Conservation (phyloP, 2,888 invertebrate genomes). For the Drosophila nr. perissopoda region DNA sequence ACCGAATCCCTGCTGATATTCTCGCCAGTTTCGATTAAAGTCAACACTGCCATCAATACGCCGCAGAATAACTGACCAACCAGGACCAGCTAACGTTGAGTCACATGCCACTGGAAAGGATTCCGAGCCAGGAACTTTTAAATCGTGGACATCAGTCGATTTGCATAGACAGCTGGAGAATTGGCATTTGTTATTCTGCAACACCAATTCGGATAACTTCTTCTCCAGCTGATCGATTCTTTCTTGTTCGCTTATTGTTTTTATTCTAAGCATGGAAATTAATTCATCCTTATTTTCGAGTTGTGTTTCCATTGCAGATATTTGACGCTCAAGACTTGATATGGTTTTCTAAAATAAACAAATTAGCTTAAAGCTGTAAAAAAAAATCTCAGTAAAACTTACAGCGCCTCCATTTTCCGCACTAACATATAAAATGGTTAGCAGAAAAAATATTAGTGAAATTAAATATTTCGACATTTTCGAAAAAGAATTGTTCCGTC, state of each 20-base stretch:
- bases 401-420: constrained; percentile 16
- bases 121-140: constrained; percentile 28
- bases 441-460: constrained; percentile 8
- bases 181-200: constrained; percentile 38
- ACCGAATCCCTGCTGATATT: constrained; percentile 89
- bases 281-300: constrained; percentile 47
- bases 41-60: constrained; percentile 88
- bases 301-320: constrained; percentile 16
- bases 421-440: constrained; percentile 7
- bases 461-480: constrained; percentile 28
- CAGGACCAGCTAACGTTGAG: constrained; percentile 86
- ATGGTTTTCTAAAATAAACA: constrained; percentile 15
- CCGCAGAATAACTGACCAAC: constrained; percentile 89
- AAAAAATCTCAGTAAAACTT: neutral
- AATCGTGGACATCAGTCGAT: constrained; percentile 26
- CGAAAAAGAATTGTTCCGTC: neutral
- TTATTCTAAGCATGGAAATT: constrained; percentile 43
- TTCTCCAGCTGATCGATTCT: constrained; percentile 36
- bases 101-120: constrained; percentile 87
- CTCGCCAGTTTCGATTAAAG: constrained; percentile 88
- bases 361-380: neutral
- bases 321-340: constrained; percentile 16
- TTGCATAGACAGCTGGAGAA: constrained; percentile 47
- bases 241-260: constrained; percentile 41
- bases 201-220: constrained; percentile 10